Percentiles rank a stretch among this genome's conserved stretches.
Conservation (phyloP, 2,113 vertebrate species). For the Crotophaga sulcirostris region DNA sequence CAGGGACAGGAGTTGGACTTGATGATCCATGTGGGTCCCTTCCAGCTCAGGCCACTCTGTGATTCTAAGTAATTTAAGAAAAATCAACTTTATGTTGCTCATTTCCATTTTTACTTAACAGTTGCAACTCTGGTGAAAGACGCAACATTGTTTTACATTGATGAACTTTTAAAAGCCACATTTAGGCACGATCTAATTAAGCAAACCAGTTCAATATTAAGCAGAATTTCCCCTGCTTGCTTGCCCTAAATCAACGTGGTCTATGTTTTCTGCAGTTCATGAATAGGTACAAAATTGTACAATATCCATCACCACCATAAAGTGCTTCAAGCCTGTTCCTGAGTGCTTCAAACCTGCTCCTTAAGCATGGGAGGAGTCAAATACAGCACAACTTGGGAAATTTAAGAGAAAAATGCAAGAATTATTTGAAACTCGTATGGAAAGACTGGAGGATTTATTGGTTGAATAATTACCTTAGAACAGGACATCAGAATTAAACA, state of each 20-base stretch:
- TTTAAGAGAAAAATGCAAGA: neutral
- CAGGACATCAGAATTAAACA: slow-evolving; percentile 2
- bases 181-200: neutral
- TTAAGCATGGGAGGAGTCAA: neutral
- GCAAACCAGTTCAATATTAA: neutral
- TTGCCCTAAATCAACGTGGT: neutral
- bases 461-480: neutral
- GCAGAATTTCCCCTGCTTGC: neutral
- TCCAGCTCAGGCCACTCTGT: no score
- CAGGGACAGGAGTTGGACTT: no score
- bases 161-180: neutral
- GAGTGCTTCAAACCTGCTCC: neutral
- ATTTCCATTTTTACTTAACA: neutral
- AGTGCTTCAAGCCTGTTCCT: neutral
- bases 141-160: neutral
- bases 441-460: neutral
- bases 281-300: neutral
- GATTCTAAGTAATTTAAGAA: neutral
- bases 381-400: neutral
- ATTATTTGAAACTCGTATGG: neutral
- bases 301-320: neutral
- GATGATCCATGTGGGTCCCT: no score
- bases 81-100: neutral
- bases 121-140: neutral
- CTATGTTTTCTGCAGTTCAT: neutral